Conservation (phyloP, 2,113 vertebrate genomes). For the Gymnorhina tibicen region DNA sequence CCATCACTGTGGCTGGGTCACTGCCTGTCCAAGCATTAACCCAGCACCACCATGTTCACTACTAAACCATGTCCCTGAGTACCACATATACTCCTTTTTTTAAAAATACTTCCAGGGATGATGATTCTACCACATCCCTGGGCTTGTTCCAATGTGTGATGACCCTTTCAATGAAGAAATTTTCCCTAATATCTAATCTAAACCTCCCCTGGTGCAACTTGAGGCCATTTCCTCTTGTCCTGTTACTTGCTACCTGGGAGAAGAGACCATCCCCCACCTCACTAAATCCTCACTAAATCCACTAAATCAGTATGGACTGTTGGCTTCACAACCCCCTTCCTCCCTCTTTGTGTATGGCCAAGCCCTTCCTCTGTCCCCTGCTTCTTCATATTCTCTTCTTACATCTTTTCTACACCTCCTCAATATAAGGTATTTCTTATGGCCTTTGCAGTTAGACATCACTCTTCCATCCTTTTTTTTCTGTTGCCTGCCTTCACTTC, state of each 20-base stretch:
- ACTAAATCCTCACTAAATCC: not conserved
- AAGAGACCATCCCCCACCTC: not conserved
- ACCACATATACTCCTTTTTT: not conserved
- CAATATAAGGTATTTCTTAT: not conserved
- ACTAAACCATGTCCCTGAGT: not conserved
- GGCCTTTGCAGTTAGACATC: not conserved
- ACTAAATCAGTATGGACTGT: not conserved
- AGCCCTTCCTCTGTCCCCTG: not conserved
- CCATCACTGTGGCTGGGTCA: fast-evolving
- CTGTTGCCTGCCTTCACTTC: not conserved
- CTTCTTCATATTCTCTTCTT: not conserved
- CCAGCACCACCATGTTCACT: not conserved
- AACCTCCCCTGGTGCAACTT: not conserved
- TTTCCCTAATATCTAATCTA: not conserved
- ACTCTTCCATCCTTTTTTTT: not conserved
- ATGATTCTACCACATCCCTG: not conserved
- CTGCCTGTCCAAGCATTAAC: not conserved
- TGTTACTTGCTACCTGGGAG: not conserved
- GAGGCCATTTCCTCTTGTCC: not conserved
- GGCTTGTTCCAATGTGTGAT: not conserved
- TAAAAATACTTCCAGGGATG: not conserved
- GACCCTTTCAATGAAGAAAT: not conserved
- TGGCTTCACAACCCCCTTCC: not conserved
- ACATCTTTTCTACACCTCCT: not conserved
- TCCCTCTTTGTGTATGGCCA: not conserved